phyloP scores from a whole-genome alignment of 2,888 invertebrate species.

The Scotopteryx bipunctaria region DNA sequence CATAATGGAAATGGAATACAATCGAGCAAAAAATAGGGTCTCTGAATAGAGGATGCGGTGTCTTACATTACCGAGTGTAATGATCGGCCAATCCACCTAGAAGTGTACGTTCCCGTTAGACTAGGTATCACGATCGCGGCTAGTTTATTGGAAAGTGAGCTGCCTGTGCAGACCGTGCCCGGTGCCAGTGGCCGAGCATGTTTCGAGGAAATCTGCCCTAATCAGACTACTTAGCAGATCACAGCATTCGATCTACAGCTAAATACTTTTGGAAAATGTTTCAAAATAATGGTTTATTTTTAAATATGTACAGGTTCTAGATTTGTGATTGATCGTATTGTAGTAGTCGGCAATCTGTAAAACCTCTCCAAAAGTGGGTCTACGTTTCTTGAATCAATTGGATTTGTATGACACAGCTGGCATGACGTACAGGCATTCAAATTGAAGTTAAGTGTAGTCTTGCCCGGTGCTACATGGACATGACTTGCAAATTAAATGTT shows the following conservation, averaged over 20 bases:
- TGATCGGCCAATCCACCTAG: slow-evolving; percentile 60
- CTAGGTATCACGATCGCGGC: slow-evolving; percentile 73
- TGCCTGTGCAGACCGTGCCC: slow-evolving; percentile 65
- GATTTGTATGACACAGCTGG: slow-evolving; percentile 6
- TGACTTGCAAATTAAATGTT: slow-evolving; percentile 37
- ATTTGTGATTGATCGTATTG: neutral
- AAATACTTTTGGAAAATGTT: neutral
- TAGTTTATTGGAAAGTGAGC: slow-evolving; percentile 79
- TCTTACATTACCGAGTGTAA: slow-evolving; percentile 50
- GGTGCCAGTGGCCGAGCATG: slow-evolving; percentile 57
- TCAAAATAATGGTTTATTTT: neutral
- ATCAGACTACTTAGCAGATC: slow-evolving; percentile 43
- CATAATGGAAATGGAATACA: slow-evolving; percentile 29
- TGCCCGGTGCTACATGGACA: slow-evolving; percentile 25
- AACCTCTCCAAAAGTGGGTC: neutral
- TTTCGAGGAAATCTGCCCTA: slow-evolving; percentile 56
- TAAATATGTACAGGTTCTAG: neutral
- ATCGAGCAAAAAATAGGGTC: slow-evolving; percentile 35
- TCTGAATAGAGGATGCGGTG: slow-evolving; percentile 35
- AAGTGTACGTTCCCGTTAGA: slow-evolving; percentile 75
- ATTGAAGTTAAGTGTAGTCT: slow-evolving; percentile 12
- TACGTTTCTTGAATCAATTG: slow-evolving; percentile 2
- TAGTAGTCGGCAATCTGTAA: neutral
- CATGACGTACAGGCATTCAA: slow-evolving; percentile 25
- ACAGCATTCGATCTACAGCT: slow-evolving; percentile 26